Percentiles rank a stretch among this genome's conserved stretches.
phyloP scores from a whole-genome alignment of 2,113 vertebrate genomes.

The Platysternon megacephalum region DNA sequence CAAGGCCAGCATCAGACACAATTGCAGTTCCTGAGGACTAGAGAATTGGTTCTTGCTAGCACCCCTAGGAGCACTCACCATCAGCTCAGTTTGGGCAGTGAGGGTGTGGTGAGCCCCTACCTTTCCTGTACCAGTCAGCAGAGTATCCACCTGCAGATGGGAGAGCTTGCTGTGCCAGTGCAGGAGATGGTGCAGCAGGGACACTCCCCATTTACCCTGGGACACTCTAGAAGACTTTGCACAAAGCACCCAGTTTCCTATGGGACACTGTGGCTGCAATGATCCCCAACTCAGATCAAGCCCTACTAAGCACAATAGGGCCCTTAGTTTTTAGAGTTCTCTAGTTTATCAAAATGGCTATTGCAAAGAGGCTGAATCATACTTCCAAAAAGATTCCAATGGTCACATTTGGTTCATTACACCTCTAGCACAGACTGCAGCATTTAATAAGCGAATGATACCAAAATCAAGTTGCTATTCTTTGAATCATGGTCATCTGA shows the following conservation, averaged over 20 bases:
- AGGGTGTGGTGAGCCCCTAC: background rate
- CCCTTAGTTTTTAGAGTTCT: background rate
- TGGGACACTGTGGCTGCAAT: background rate
- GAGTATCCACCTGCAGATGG: rapidly evolving
- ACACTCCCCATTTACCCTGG: background rate
- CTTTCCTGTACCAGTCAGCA: rapidly evolving
- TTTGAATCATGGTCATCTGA: background rate
- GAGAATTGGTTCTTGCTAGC: background rate
- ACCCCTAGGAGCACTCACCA: background rate
- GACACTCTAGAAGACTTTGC: background rate
- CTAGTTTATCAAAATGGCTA: background rate
- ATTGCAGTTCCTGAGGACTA: background rate
- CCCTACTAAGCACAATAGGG: background rate
- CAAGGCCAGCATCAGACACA: background rate
- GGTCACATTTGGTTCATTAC: background rate
- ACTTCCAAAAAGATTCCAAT: background rate
- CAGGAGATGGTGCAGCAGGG: background rate
- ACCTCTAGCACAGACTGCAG: rapidly evolving
- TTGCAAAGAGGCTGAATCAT: background rate
- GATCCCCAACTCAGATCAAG: background rate
- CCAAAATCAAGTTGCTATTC: background rate
- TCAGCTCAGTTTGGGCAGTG: background rate
- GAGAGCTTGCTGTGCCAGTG: background rate
- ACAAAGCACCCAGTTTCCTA: background rate
- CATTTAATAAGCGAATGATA: background rate